Conservation (phyloP, 2,888 invertebrate genomes). For the Pardosa pseudoannulata region DNA sequence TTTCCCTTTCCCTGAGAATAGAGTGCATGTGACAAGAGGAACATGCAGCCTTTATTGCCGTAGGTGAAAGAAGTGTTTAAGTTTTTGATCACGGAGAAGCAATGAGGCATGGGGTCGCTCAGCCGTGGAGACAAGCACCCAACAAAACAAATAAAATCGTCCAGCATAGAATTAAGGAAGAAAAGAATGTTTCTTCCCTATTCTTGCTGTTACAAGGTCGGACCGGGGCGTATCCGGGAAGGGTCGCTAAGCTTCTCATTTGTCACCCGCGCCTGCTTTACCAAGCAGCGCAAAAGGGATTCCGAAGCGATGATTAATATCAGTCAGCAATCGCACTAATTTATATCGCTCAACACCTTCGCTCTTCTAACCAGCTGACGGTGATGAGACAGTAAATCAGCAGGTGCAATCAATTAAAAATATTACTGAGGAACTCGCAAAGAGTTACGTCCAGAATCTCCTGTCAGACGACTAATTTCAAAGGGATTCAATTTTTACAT, state of each 20-base stretch:
- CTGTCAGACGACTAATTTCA: no score
- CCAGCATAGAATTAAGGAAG: conserved; percentile 26
- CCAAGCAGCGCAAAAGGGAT: neutral
- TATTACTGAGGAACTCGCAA: no score
- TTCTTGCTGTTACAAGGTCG: conserved; percentile 35
- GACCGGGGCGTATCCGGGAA: conserved; percentile 47
- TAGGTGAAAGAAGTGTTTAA: conserved; percentile 46
- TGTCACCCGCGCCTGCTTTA: conserved; percentile 21
- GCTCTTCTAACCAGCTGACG: neutral
- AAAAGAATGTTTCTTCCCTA: conserved; percentile 20
- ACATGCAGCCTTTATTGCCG: neutral
- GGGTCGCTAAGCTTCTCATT: conserved; percentile 22
- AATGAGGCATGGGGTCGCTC: conserved; percentile 31
- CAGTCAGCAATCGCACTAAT: neutral
- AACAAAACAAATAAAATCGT: neutral
- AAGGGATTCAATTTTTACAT: no score
- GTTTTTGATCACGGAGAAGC: conserved; percentile 35
- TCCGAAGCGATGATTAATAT: conserved; percentile 10
- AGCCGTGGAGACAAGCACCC: conserved; percentile 21
- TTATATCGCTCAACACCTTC: conserved; percentile 16
- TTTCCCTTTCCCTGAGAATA: neutral
- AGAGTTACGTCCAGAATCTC: no score
- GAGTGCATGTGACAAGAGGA: neutral
- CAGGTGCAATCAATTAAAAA: no score
- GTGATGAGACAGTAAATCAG: neutral